Conservation (phyloP, 1,140 invertebrate genomes). For the Danaus plexippus region DNA sequence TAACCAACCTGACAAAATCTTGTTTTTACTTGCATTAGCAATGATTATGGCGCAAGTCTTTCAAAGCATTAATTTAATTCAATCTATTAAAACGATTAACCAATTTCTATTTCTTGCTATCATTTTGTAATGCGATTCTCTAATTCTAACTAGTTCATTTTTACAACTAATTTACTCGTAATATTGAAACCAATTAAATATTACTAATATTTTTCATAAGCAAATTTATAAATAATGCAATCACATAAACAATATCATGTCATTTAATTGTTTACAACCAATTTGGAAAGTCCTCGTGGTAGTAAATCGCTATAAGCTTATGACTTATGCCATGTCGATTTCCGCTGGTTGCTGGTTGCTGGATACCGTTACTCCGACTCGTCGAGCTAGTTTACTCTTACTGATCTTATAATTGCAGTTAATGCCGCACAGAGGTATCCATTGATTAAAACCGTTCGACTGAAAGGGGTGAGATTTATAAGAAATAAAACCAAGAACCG, state of each 20-base stretch:
- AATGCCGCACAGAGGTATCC: conserved; percentile 44
- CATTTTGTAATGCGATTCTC: background rate
- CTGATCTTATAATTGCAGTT: conserved; percentile 66
- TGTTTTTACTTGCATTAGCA: conserved; percentile 44
- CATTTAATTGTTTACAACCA: too few species aligned
- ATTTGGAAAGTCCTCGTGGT: background rate
- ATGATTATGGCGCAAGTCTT: conserved; percentile 26
- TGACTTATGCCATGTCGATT: conserved; percentile 33
- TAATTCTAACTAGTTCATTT: background rate
- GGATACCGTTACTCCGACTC: conserved; percentile 51
- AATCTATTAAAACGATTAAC: too few species aligned
- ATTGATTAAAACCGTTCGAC: conserved; percentile 24
- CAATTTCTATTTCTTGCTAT: too few species aligned
- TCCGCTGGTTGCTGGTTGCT: conserved; percentile 38
- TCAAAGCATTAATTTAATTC: background rate
- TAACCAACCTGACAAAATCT: conserved; percentile 54
- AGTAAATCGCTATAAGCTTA: conserved; percentile 9
- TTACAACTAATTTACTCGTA: too few species aligned
- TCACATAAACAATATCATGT: too few species aligned
- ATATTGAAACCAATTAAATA: too few species aligned
- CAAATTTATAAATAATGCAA: too few species aligned
- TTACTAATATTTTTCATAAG: too few species aligned
- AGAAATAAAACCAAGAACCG: too few species aligned
- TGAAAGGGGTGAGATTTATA: background rate
- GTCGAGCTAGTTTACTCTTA: conserved; percentile 38